These are phyloP conservation scores for Drosophila mayri DNA, from an alignment of 1,140 invertebrate genomes.

Conservation along the genomic window DNA sequence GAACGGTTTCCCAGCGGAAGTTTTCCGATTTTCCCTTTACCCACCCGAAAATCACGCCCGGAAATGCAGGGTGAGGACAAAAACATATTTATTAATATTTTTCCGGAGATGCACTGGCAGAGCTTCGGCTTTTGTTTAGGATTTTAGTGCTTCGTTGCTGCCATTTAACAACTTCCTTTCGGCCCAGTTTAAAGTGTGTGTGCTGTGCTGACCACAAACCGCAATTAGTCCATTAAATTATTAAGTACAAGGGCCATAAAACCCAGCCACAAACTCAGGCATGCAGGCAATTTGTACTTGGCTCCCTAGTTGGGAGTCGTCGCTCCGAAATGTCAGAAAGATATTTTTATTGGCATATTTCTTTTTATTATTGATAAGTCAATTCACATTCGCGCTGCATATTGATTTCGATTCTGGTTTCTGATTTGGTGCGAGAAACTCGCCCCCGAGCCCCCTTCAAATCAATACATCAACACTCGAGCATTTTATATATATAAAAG, in stretches of 20 bases:
- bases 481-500: slow-evolving; percentile 35
- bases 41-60: slow-evolving; percentile 38
- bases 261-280: slow-evolving; percentile 25
- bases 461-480: slow-evolving; percentile 72
- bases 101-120: slow-evolving; percentile 18
- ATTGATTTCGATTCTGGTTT: slow-evolving; percentile 66
- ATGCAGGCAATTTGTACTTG: slow-evolving; percentile 34
- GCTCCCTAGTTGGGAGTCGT: slow-evolving; percentile 37
- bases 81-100: slow-evolving; percentile 26
- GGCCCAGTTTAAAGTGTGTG: slow-evolving; percentile 58
- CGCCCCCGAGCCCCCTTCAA: slow-evolving; percentile 11
- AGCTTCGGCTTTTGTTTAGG: slow-evolving; percentile 21
- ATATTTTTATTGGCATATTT: slow-evolving; percentile 72
- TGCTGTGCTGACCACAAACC: slow-evolving; percentile 50
- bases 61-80: slow-evolving; percentile 47
- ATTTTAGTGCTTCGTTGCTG: slow-evolving; percentile 4
- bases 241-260: slow-evolving; percentile 68
- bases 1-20: slow-evolving; percentile 67
- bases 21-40: slow-evolving; percentile 43
- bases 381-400: slow-evolving; percentile 71
- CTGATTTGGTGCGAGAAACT: slow-evolving; percentile 50
- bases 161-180: slow-evolving; percentile 54
- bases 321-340: slow-evolving; percentile 41
- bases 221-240: slow-evolving; percentile 76
- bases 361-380: slow-evolving; percentile 58